Evolutionary conservation across 2,113 vertebrate genomes (phyloP).

Genomic region (Gnathonemus longibarbis): DNA sequence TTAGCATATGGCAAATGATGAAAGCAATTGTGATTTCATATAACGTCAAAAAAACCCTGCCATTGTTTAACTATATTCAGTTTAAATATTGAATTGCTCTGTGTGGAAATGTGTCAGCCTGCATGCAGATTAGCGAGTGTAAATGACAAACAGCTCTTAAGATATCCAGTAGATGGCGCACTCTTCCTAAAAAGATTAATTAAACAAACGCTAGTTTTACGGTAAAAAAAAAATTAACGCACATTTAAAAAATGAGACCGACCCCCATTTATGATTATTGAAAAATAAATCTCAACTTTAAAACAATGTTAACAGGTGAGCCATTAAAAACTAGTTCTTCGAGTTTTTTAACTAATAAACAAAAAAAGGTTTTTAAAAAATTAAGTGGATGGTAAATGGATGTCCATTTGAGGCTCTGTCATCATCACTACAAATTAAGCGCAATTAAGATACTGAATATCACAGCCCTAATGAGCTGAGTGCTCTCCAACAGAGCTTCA

Average conservation of each 20-base stretch:
- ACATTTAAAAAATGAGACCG: not conserved
- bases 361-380: not conserved
- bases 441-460: not conserved
- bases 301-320: not conserved
- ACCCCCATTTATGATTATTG: not conserved
- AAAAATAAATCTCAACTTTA: not conserved
- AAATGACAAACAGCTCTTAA: not conserved
- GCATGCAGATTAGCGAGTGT: not conserved
- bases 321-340: not conserved
- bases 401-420: not conserved
- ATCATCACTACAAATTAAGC: not conserved
- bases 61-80: not conserved
- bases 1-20: not conserved
- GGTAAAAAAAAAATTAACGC: too few species aligned
- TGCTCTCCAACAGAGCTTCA: not conserved
- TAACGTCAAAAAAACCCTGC: not conserved
- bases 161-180: conserved; percentile 17
- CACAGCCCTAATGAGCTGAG: not conserved
- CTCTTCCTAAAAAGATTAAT: not conserved
- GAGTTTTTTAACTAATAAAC: not conserved
- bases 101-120: not conserved
- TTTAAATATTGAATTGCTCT: not conserved
- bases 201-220: not conserved
- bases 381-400: not conserved
- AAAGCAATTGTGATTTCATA: not conserved